Percentiles rank a stretch among this genome's conserved stretches.
Conservation (phyloP, 2,797 vertebrate genomes). For the Mus caroli region DNA sequence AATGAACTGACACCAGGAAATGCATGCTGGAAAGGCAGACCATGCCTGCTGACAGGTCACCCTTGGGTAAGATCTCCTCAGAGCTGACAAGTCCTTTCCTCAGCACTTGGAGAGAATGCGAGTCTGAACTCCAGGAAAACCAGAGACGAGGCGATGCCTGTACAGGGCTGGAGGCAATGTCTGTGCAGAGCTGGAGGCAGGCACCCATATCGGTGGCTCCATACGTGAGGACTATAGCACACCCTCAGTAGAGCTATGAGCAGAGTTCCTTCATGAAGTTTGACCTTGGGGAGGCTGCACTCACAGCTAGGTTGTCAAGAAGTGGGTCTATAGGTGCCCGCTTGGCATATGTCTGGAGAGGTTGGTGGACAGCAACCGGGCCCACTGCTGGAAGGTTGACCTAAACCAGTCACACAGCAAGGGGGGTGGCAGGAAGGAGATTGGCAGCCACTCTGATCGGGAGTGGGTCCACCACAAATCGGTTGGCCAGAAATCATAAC, state of each 20-base stretch:
- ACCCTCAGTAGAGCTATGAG: neutral
- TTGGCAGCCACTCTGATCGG: neutral
- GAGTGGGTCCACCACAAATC: neutral
- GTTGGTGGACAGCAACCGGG: neutral
- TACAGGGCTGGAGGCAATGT: accelerated
- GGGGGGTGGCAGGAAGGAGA: constrained; percentile 57
- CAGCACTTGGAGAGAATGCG: neutral
- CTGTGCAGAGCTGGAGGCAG: accelerated
- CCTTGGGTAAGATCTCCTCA: neutral
- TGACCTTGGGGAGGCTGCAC: neutral
- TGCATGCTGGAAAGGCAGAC: neutral
- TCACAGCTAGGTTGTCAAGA: neutral
- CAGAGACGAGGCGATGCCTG: neutral
- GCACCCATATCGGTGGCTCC: accelerated
- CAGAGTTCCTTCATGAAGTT: neutral
- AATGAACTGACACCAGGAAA: constrained; percentile 59
- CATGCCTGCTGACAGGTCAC: neutral
- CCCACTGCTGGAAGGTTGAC: neutral
- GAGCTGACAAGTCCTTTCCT: neutral
- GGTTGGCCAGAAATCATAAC: neutral
- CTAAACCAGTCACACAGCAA: constrained; percentile 80
- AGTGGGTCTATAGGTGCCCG: neutral
- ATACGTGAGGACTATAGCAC: neutral
- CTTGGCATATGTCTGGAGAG: neutral
- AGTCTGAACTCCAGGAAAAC: neutral